phyloP scores from a whole-genome alignment of 2,113 vertebrate species.

The Aplodontia rufa region DNA sequence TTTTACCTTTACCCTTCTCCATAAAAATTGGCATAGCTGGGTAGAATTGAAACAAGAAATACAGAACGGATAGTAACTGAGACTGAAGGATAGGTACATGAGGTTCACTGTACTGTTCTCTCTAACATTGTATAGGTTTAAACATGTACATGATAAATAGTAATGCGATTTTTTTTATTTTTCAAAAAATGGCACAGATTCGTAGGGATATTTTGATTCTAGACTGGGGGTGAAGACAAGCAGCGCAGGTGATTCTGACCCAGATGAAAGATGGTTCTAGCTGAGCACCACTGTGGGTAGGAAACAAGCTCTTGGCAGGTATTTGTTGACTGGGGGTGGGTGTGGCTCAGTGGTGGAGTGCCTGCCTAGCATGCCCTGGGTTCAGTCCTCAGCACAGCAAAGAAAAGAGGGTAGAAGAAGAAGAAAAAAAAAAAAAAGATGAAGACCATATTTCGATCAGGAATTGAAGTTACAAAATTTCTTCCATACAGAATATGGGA shows the following conservation, averaged over 20 bases:
- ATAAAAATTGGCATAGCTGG: neutral
- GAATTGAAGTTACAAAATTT: neutral
- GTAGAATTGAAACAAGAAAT: neutral
- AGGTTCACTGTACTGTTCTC: neutral
- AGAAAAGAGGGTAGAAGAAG: too few relatives aligned
- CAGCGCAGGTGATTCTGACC: neutral
- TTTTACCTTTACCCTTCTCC: too few relatives aligned
- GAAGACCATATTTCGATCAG: neutral
- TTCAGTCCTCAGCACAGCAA: neutral
- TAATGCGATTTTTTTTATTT: neutral
- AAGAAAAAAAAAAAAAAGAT: neutral
- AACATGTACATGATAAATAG: neutral
- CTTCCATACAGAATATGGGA: neutral
- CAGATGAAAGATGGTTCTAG: neutral
- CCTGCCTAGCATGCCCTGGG: too few relatives aligned
- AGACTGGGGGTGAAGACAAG: neutral
- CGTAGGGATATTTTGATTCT: neutral
- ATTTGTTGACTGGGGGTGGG: too few relatives aligned
- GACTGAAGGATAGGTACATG: neutral
- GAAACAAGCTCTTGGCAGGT: rapidly evolving
- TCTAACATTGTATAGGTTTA: neutral
- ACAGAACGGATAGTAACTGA: neutral
- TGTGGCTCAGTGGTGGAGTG: too few relatives aligned
- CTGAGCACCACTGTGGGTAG: neutral
- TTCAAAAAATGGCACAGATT: neutral